Percentiles rank a stretch among this genome's conserved stretches.
Conservation (phyloP, 2,888 invertebrate species). For the Caenorhabditis sinica region DNA sequence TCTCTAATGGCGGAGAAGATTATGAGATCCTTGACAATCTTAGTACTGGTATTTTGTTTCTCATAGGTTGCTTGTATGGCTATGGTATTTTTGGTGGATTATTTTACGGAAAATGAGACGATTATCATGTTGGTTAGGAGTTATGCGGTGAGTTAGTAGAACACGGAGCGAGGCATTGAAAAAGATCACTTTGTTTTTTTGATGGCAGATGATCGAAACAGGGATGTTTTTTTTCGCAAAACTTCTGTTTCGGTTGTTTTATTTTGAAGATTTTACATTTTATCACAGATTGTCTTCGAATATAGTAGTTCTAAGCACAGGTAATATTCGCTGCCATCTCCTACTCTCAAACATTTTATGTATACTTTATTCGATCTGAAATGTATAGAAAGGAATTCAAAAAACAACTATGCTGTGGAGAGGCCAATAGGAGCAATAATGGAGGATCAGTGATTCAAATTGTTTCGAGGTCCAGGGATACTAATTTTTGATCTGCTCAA, state of each 20-base stretch:
- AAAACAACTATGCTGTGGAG: no score
- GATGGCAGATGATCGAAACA: background rate
- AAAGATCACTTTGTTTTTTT: background rate
- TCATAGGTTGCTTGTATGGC: constrained; percentile 54
- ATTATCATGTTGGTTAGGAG: constrained; percentile 33
- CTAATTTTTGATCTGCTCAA: no score
- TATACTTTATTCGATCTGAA: no score
- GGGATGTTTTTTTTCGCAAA: background rate
- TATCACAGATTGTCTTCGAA: background rate
- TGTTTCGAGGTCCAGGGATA: no score
- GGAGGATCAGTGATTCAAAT: no score
- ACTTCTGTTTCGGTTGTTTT: no score
- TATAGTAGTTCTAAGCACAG: constrained; percentile 1
- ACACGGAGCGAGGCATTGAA: background rate
- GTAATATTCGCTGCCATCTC: constrained; percentile 35
- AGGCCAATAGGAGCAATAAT: no score
- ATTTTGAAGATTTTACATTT: no score
- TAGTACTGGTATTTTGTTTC: constrained; percentile 43
- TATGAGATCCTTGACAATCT: constrained; percentile 44
- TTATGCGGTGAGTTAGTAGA: constrained; percentile 34
- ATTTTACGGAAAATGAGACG: constrained; percentile 21
- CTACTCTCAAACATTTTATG: constrained; percentile 54
- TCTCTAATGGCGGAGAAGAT: constrained; percentile 36
- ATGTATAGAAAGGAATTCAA: no score
- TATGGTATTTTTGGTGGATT: constrained; percentile 27